These are phyloP conservation scores for Uria aalge DNA, from an alignment of 2,113 vertebrate species.

Conservation along the genomic window DNA sequence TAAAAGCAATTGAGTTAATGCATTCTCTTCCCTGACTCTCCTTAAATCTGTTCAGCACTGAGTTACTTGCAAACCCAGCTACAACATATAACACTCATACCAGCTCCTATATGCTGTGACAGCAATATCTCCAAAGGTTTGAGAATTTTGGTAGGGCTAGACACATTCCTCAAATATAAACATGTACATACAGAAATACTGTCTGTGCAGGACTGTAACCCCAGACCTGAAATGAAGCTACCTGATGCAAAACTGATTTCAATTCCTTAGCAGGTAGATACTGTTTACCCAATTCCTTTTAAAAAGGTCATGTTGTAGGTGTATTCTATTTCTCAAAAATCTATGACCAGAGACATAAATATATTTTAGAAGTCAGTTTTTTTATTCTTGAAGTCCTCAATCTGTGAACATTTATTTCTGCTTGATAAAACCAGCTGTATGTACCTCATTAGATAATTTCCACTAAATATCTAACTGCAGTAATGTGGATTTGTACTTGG, in stretches of 20 bases:
- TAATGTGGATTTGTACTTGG: background rate
- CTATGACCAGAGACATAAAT: background rate
- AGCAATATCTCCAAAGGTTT: background rate
- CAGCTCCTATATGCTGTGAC: background rate
- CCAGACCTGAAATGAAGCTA: background rate
- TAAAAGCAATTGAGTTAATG: background rate
- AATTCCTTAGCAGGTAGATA: background rate
- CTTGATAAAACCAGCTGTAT: background rate
- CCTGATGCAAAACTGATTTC: background rate
- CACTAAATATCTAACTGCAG: background rate
- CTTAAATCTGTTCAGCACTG: background rate
- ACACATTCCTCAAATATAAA: background rate
- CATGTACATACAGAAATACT: background rate
- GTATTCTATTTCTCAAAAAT: background rate
- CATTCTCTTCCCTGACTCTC: background rate
- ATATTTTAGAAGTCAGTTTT: background rate
- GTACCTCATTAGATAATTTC: background rate
- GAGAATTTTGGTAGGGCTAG: background rate
- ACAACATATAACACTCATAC: background rate
- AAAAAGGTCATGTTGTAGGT: background rate
- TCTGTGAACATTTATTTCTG: background rate
- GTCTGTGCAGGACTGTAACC: background rate
- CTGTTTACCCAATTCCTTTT: background rate
- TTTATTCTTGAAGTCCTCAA: background rate
- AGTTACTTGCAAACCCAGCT: background rate